Evolutionary conservation across 2,888 invertebrate genomes (phyloP).

Genomic region (Eilema depressum): DNA sequence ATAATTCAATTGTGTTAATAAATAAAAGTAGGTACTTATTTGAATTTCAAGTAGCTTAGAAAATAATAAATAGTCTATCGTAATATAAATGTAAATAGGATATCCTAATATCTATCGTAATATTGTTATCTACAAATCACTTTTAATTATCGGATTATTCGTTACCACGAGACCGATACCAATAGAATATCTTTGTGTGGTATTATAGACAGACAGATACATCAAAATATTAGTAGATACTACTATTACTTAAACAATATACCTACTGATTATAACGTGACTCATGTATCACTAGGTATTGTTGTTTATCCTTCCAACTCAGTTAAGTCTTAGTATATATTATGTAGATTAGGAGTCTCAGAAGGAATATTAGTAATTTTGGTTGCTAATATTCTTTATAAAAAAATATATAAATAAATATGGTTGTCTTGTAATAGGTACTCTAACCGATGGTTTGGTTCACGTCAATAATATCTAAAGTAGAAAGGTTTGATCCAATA

Average conservation of each 20-base stretch:
- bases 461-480: too few species aligned
- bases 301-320: too few species aligned
- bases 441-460: too few species aligned
- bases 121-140: not conserved
- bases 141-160: constrained; percentile 1
- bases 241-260: not conserved
- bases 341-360: too few species aligned
- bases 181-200: constrained; percentile 2
- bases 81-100: constrained; percentile 4
- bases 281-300: too few species aligned
- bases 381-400: too few species aligned
- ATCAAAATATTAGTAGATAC: not conserved
- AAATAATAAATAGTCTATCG: not conserved
- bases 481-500: too few species aligned
- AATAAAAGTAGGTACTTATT: not conserved
- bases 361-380: too few species aligned
- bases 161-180: not conserved
- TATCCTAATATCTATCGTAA: not conserved
- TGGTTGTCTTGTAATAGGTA: too few species aligned
- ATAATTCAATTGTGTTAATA: not conserved
- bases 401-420: too few species aligned
- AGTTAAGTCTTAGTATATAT: too few species aligned
- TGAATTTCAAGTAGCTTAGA: not conserved
- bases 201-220: not conserved
- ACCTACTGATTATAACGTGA: not conserved